Percentiles rank a stretch among this genome's conserved stretches.
phyloP scores from a whole-genome alignment of 1,140 invertebrate species.

The Habropoda laboriosa region DNA sequence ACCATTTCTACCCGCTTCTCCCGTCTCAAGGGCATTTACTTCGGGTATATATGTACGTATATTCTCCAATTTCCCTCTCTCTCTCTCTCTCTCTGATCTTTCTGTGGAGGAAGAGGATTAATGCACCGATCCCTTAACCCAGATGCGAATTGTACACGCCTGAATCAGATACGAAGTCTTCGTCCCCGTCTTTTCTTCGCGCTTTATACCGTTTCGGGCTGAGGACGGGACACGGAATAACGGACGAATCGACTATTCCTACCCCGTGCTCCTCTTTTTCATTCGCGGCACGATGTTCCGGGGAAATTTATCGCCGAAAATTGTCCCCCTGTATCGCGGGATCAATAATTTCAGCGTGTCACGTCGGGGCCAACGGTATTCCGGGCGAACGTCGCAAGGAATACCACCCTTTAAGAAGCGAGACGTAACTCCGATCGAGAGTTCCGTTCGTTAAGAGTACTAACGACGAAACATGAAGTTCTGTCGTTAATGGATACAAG shows the following conservation, averaged over 20 bases:
- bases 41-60: too few species aligned
- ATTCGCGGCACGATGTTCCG: neutral
- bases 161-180: too few species aligned
- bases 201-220: too few species aligned
- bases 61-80: too few species aligned
- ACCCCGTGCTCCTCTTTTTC: neutral
- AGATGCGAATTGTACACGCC: too few species aligned
- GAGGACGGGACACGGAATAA: neutral
- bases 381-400: neutral
- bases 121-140: neutral
- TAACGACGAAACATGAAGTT: conserved; percentile 12
- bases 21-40: neutral
- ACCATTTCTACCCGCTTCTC: neutral
- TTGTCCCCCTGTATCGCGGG: neutral
- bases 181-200: too few species aligned
- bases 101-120: too few species aligned
- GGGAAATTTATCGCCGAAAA: neutral
- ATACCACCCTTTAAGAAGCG: neutral
- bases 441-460: conserved; percentile 13
- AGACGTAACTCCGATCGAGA: neutral
- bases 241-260: neutral
- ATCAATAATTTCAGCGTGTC: neutral
- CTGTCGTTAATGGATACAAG: neutral
- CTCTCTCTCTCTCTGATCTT: too few species aligned
- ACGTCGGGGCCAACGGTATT: neutral